phyloP scores from a whole-genome alignment of 2,797 vertebrate species.

The Tachyglossus aculeatus region DNA sequence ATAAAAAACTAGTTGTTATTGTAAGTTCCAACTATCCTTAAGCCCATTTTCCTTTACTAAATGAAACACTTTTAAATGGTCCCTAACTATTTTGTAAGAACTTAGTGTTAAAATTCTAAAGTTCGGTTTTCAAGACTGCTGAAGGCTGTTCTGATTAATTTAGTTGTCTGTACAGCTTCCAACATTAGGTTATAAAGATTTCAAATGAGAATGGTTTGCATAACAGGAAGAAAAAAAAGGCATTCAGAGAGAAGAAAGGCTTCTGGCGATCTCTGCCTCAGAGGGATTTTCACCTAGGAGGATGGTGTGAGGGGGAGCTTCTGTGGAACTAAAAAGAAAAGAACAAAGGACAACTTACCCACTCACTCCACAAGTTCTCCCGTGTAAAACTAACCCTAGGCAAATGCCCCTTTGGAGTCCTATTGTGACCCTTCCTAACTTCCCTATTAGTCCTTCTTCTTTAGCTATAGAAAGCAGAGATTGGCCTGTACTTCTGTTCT shows the following conservation, averaged over 20 bases:
- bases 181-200: not conserved
- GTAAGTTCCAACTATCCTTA: not conserved
- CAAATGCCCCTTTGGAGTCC: not conserved
- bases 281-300: not conserved
- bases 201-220: conserved; percentile 1
- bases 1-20: not conserved
- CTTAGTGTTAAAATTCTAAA: not conserved
- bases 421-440: not conserved
- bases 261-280: not conserved
- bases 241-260: not conserved
- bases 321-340: not conserved
- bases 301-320: not conserved
- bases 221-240: not conserved
- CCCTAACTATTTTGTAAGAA: not conserved
- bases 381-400: not conserved
- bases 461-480: not conserved
- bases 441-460: not conserved
- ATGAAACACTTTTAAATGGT: not conserved
- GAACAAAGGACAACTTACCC: not conserved
- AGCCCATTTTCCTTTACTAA: not conserved
- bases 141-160: not conserved
- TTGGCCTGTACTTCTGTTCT: not conserved
- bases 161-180: not conserved
- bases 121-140: not conserved
- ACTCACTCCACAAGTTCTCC: not conserved